Evolutionary conservation across 2,113 vertebrate genomes (phyloP), one percentile per base, ranked within the genome.

Genomic region (Sylvia atricapilla): DNA sequence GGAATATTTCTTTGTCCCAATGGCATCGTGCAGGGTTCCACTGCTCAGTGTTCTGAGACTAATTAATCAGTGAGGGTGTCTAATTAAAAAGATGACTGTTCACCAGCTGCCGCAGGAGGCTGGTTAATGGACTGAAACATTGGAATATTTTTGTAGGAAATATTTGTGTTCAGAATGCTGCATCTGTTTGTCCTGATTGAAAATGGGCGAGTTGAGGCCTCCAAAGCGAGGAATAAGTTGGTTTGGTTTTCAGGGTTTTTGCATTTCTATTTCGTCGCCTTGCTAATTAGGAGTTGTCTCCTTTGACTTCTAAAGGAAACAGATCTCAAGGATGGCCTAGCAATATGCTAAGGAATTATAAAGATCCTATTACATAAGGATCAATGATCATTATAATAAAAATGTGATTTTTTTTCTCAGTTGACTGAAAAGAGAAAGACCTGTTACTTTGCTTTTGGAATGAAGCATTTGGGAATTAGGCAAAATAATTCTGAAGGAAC

Each of bases 51-150:
- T 95, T 96, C 85, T 97, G 97, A 94, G 96, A 96, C 95, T 97
- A 97, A 97, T 98, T 98, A 98, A 97, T 97, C 93, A 97, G 95
- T 95, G 90, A 97, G 93, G 46, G 39, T 95, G 69, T 97, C 87
- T 97, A 97, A 97, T 97, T 97, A 96, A 97, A 97, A 97, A 96
- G 94, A 96, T 96, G 96, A 96, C 95, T 97, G 95, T 94, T 97
- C 93, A 85, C 96, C 88, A 97, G 93, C 96, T 97, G 96, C 96
- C 94, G 63, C 77, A 82, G 95, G 87, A 93, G 93, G 52, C 41
- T 94, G 33, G 80, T 94, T 97, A 91, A 96, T 75, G 87, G 80
- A 87, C 82, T 78, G 86, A 94, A 96, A 90, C 87, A 86, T 86
- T 90, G 39, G 58, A 47, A 50, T 86, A 47, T 89, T 95, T 97